phyloP scores from a whole-genome alignment of 2,113 vertebrate species.

The Actenoides lindsayi region DNA sequence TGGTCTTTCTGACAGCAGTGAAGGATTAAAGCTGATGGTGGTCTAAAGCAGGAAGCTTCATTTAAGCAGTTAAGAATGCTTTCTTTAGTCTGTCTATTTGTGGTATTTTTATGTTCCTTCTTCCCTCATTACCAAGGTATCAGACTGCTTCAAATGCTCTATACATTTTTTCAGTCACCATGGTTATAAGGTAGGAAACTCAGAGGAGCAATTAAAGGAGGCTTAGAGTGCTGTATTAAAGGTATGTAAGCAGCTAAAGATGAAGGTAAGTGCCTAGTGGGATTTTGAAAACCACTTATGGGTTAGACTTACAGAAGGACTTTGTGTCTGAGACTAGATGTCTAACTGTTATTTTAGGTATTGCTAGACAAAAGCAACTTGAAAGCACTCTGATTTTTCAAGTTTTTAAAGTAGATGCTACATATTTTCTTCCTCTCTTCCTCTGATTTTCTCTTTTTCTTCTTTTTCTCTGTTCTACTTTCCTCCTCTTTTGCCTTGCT shows the following conservation, averaged over 20 bases:
- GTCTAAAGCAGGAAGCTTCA: background rate
- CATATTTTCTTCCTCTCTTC: background rate
- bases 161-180: background rate
- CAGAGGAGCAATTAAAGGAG: conserved; percentile 32
- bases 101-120: background rate
- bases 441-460: background rate
- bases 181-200: background rate
- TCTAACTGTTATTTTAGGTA: background rate
- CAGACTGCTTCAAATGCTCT: conserved; percentile 41
- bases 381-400: background rate
- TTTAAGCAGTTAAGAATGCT: background rate
- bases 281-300: conserved; percentile 13
- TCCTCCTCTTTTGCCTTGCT: background rate
- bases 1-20: background rate
- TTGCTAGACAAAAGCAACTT: background rate
- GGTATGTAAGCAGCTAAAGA: conserved; percentile 3
- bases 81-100: conserved; percentile 4
- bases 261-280: background rate
- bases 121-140: conserved; percentile 38
- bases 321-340: background rate
- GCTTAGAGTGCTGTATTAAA: background rate
- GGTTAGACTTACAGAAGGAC: background rate
- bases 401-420: background rate
- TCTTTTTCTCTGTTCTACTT: background rate
- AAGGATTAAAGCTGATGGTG: background rate